Evolutionary conservation across 1,140 invertebrate species (phyloP).

Genomic region (Hyles euphorbiae): DNA sequence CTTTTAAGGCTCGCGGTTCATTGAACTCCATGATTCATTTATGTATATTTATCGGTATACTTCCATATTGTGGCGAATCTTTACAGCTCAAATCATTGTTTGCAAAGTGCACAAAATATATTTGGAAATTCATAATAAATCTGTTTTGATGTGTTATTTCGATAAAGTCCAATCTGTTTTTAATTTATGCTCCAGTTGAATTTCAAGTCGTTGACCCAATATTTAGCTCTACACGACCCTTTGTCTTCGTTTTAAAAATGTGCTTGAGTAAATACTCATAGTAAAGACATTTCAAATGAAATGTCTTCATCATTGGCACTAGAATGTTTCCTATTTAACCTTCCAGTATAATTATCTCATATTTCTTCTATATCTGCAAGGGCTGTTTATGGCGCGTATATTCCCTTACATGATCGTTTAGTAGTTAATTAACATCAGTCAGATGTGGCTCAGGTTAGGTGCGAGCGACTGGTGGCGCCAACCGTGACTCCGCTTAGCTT

Average conservation of each 20-base stretch:
- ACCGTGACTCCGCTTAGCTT: constrained; percentile 20
- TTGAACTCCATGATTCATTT: constrained; percentile 48
- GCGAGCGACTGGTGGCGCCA: constrained; percentile 47
- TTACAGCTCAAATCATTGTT: background rate
- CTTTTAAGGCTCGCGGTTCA: constrained; percentile 38
- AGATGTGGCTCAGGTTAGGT: constrained; percentile 27
- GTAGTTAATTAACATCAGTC: constrained; percentile 17
- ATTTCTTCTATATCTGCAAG: background rate
- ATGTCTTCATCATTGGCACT: no score
- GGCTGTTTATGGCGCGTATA: constrained; percentile 16
- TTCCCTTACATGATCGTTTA: constrained; percentile 12
- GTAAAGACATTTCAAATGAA: no score
- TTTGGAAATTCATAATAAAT: constrained; percentile 7
- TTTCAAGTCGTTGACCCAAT: no score
- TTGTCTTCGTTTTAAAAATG: no score
- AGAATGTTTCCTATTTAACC: constrained; percentile 8
- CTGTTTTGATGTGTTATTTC: constrained; percentile 16
- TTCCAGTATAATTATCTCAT: constrained; percentile 10
- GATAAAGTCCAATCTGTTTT: background rate
- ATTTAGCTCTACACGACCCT: no score
- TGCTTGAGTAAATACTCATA: no score
- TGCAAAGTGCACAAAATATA: no score
- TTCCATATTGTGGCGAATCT: background rate
- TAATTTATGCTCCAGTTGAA: no score
- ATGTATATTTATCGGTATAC: constrained; percentile 6